Base-by-base conservation (phyloP, 1,140 invertebrate species). In the Caenorhabditis tropicalis region DNA sequence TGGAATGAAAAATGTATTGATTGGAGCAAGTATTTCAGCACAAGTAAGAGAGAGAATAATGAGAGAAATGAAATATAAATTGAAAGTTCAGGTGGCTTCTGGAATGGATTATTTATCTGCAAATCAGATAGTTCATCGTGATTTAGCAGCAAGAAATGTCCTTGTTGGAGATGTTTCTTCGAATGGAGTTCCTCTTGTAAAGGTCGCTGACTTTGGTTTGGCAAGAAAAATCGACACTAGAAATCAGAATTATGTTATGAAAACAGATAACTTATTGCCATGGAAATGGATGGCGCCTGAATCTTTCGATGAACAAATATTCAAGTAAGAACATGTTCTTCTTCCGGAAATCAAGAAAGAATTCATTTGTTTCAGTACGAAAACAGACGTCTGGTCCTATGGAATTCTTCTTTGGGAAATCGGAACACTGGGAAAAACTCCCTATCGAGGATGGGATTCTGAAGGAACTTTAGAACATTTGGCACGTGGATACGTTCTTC, bases 331-430 rank as follows among this genome's bases (percentile, higher is more conserved):
- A 27, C 24, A 56, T 56, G 3, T 27, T 4, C 10, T 27, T 27
- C 10, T 27, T 56, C 12, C 53, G 12, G 10, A 15, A 56, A 29
- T 27, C 5, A 43, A 43, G 12, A 43, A 12, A 6, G 39, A 5
- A 43, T 6, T 43, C 12, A 6, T 24, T 16, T 36, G 0, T 46
- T 74, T 98, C 91, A 98, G 96, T n/a, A 95, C 96, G 0, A 92
- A 98, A 2, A 98, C 96, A 92, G 97, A 98, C 92, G 96, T 98
- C n/a, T 98, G 97, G 96, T 97, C 96, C 90, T 99, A 96, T 92
- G 96, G 96, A 24, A 95, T 99, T 85, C 92, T 99, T 49, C 95
- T 95, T 93, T 98, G 96, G 96, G 97, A 98, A 92, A 96, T 98
- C 89, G 98, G 98, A 92, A 95, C 96, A 0, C 94, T 94, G 91